A percentile compares a stretch with the other conserved stretches of the same genome.
Evolutionary conservation across 2,113 vertebrate species (phyloP).

Genomic region (Tringa solitaria): DNA sequence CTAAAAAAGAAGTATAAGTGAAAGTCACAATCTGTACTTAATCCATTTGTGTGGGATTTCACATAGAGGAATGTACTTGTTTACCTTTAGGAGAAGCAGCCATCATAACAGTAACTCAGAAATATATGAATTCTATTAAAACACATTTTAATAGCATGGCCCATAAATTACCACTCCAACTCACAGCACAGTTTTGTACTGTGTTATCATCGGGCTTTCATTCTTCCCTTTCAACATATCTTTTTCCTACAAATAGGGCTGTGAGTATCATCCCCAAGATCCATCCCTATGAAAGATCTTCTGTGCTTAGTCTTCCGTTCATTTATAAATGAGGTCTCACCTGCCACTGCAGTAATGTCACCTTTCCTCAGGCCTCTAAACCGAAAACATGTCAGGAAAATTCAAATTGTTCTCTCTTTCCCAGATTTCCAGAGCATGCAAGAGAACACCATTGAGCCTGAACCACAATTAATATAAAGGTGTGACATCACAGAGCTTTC

Average conservation of each 20-base stretch:
- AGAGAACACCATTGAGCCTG: not conserved
- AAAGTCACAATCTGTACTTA: conserved; percentile 31
- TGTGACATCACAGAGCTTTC: not conserved
- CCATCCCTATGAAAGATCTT: not conserved
- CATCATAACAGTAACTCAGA: not conserved
- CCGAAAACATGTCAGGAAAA: not conserved
- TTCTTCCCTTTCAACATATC: not conserved
- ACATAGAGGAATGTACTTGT: not conserved
- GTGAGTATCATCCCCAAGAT: not conserved
- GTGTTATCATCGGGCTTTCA: not conserved
- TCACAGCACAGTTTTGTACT: not conserved
- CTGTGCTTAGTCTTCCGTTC: not conserved
- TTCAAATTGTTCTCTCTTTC: not conserved
- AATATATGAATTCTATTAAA: conserved; percentile 7
- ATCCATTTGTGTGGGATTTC: conserved; percentile 62
- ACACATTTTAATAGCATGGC: not conserved
- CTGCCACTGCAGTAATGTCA: not conserved
- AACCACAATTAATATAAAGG: not conserved
- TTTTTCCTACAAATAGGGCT: not conserved
- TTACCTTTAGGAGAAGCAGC: not conserved
- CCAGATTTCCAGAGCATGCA: not conserved
- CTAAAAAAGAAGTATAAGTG: conserved; percentile 7
- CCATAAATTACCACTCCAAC: not conserved
- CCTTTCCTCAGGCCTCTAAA: not conserved
- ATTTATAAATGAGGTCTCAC: not conserved